These are phyloP conservation scores for Enteromius radiatus DNA, from an alignment of 2,797 vertebrate genomes.

Conservation along the genomic window DNA sequence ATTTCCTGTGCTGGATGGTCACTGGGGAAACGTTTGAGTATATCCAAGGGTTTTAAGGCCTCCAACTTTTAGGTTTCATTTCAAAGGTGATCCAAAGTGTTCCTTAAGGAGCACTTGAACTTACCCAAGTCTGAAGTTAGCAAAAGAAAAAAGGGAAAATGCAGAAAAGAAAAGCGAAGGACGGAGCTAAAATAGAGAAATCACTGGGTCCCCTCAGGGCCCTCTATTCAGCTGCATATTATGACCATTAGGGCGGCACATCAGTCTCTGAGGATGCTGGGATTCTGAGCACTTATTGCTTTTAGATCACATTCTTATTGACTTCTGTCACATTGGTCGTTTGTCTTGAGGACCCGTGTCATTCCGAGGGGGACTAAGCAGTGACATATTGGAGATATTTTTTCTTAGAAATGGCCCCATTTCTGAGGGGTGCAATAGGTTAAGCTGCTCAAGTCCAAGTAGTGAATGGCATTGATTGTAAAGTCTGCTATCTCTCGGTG, in stretches of 20 bases:
- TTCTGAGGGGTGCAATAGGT: slow-evolving; percentile 82
- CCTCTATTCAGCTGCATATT: slow-evolving; percentile 74
- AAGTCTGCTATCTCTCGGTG: slow-evolving; percentile 59
- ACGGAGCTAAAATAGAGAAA: slow-evolving; percentile 46
- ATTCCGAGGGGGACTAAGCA: slow-evolving; percentile 63
- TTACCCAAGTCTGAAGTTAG: slow-evolving; percentile 47
- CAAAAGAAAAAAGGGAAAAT: slow-evolving; percentile 24
- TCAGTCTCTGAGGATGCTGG: slow-evolving; percentile 73
- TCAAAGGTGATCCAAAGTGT: slow-evolving; percentile 37
- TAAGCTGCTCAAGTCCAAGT: slow-evolving; percentile 74
- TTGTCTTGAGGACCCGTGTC: slow-evolving; percentile 83
- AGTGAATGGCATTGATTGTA: slow-evolving; percentile 65
- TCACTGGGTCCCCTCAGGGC: slow-evolving; percentile 67
- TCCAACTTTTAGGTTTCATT: slow-evolving; percentile 49
- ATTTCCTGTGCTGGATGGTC: slow-evolving; percentile 49
- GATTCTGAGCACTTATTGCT: slow-evolving; percentile 78
- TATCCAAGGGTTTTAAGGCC: slow-evolving; percentile 48
- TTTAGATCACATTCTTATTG: slow-evolving; percentile 86
- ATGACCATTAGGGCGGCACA: slow-evolving; percentile 66
- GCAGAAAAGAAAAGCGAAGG: slow-evolving; percentile 2
- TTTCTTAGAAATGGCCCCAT: slow-evolving; percentile 77
- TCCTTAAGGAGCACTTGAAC: slow-evolving; percentile 52
- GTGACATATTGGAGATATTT: slow-evolving; percentile 78
- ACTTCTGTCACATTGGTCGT: slow-evolving; percentile 83
- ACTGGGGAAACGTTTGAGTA: slow-evolving; percentile 42